phyloP scores from a whole-genome alignment of 1,140 invertebrate species.

The Drosophila kohkoa region DNA sequence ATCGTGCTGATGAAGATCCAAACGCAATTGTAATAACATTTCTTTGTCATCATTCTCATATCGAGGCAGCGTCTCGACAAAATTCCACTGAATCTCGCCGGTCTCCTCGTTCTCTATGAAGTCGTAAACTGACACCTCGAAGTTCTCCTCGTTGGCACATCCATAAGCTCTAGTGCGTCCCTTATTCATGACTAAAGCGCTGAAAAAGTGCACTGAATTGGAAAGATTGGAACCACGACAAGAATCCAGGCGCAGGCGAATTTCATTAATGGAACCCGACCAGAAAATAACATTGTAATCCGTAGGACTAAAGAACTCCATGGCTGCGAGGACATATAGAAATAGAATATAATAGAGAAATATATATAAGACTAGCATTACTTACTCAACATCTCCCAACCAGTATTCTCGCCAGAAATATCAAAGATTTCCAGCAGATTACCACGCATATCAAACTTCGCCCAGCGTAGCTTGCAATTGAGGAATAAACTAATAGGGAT shows the following conservation, averaged over 20 bases:
- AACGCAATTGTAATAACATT: slow-evolving; percentile 92
- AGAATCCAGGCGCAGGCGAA: slow-evolving; percentile 89
- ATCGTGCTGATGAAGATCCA: slow-evolving; percentile 90
- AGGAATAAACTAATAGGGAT: slow-evolving; percentile 85
- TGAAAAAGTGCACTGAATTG: slow-evolving; percentile 90
- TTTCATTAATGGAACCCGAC: slow-evolving; percentile 92
- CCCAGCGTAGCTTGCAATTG: slow-evolving; percentile 88
- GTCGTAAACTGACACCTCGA: slow-evolving; percentile 85
- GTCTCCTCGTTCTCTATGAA: slow-evolving; percentile 81
- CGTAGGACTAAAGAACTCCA: slow-evolving; percentile 90
- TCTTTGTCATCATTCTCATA: slow-evolving; percentile 89
- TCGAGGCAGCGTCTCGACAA: slow-evolving; percentile 87
- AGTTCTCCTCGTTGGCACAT: slow-evolving; percentile 87
- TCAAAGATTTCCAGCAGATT: slow-evolving; percentile 88
- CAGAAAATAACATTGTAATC: slow-evolving; percentile 91
- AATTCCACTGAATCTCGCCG: slow-evolving; percentile 87
- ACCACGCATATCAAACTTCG: slow-evolving; percentile 91
- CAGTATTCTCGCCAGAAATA: slow-evolving; percentile 87
- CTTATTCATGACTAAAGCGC: slow-evolving; percentile 88
- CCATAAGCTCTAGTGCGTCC: slow-evolving; percentile 87
- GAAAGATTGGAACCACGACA: slow-evolving; percentile 86
- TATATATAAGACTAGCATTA: background rate
- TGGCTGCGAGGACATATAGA: slow-evolving; percentile 84
- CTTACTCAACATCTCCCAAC: slow-evolving; percentile 91
- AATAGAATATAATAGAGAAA: background rate